These are phyloP conservation scores for Xestia xanthographa DNA, from an alignment of 2,888 invertebrate species.

Conservation along the genomic window DNA sequence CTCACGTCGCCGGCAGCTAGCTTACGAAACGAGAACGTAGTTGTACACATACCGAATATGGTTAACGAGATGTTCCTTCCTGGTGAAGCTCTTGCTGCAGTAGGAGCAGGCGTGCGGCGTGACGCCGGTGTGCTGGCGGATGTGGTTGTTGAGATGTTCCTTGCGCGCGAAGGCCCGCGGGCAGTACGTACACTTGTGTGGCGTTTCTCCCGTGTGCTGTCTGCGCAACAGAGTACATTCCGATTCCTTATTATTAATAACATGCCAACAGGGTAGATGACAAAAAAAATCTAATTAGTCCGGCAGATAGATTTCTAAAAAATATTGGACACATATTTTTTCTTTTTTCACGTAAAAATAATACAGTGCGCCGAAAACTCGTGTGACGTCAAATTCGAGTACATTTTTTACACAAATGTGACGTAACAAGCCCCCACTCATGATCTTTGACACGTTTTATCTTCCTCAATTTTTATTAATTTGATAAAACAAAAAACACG, in stretches of 20 bases:
- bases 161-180: conserved; percentile 92
- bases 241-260: conserved; percentile 78
- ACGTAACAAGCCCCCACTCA: no score
- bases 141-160: conserved; percentile 96
- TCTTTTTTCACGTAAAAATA: no score
- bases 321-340: no score
- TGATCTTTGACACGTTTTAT: no score
- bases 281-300: no score
- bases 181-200: conserved; percentile 93
- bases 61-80: conserved; percentile 93
- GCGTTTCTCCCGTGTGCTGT: conserved; percentile 95
- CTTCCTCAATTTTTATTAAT: no score
- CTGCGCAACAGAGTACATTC: conserved; percentile 90
- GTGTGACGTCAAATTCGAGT: no score
- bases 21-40: neutral
- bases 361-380: no score
- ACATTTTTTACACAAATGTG: no score
- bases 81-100: conserved; percentile 93
- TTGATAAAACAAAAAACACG: no score
- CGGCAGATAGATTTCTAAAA: no score
- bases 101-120: conserved; percentile 93
- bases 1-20: conserved; percentile 12
- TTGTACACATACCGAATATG: conserved; percentile 85
- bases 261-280: conserved; percentile 32
- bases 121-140: conserved; percentile 93